Evolutionary conservation across 2,797 vertebrate genomes (phyloP).

Genomic region (Dallia pectoralis): DNA sequence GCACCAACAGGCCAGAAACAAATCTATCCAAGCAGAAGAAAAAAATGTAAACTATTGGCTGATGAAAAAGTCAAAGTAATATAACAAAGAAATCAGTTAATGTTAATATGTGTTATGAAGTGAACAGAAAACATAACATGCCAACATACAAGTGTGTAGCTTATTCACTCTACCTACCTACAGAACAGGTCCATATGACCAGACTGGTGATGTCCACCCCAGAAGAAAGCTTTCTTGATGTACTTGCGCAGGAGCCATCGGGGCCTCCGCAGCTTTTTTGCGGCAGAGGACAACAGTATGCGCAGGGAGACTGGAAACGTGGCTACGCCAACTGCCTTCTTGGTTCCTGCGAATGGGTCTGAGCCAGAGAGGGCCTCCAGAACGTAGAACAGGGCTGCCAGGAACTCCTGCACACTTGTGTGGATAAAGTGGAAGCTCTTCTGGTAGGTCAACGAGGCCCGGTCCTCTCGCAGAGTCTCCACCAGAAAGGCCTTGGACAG

Average conservation of each 20-base stretch:
- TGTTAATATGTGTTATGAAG: not conserved
- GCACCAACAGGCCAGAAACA: conserved; percentile 54
- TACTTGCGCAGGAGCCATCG: conserved; percentile 28
- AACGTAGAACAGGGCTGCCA: conserved; percentile 55
- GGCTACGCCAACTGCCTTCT: conserved; percentile 10
- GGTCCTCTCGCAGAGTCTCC: conserved; percentile 52
- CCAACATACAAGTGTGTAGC: not conserved
- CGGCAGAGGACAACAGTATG: conserved; percentile 18
- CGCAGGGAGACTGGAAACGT: conserved; percentile 16
- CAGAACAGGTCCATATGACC: conserved; percentile 59
- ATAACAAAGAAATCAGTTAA: not conserved
- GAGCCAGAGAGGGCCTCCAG: conserved; percentile 47
- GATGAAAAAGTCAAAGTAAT: not conserved
- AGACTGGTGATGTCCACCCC: conserved; percentile 49
- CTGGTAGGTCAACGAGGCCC: conserved; percentile 47
- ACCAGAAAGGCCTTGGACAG: conserved; percentile 46
- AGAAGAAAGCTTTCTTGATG: conserved; percentile 47
- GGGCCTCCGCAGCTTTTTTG: conserved; percentile 30
- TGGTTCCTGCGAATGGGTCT: conserved; percentile 47
- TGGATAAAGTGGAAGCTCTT: conserved; percentile 57
- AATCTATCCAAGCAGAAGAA: conserved; percentile 34
- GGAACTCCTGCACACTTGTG: conserved; percentile 59
- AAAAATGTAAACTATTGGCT: not conserved
- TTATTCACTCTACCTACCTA: conserved; percentile 38
- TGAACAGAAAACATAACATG: not conserved